Evolutionary conservation across 2,113 vertebrate species (phyloP).

Genomic region (Corythoichthys haematopterus): DNA sequence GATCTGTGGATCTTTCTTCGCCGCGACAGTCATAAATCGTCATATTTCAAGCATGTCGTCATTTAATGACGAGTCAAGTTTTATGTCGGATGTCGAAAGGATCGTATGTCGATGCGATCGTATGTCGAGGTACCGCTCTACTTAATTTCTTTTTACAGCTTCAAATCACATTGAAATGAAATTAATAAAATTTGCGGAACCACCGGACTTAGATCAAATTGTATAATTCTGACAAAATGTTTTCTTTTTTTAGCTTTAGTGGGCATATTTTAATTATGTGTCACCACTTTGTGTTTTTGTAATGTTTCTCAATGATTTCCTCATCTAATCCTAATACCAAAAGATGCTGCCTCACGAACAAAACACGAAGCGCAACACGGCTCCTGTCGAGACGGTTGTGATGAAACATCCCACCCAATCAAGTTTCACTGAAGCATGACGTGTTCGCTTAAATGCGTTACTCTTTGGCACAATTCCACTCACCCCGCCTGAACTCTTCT

Average conservation of each 20-base stretch:
- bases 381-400: conserved; percentile 26
- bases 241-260: not conserved
- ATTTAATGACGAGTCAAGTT: too few species aligned
- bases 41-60: too few species aligned
- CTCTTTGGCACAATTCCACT: conserved; percentile 35
- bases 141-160: not conserved
- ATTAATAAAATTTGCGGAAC: not conserved
- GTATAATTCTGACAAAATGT: not conserved
- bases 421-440: conserved; percentile 46
- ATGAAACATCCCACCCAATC: conserved; percentile 45
- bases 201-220: not conserved
- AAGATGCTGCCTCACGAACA: conserved; percentile 20
- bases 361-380: conserved; percentile 10
- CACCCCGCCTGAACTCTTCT: not conserved
- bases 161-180: not conserved
- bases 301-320: not conserved
- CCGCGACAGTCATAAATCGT: too few species aligned
- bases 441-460: conserved; percentile 29
- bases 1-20: too few species aligned
- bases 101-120: too few species aligned
- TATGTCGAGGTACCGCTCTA: too few species aligned
- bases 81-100: too few species aligned
- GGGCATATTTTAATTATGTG: not conserved
- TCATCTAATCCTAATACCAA: conserved; percentile 14
- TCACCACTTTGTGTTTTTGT: conserved; percentile 1